Evolutionary conservation across 2,113 vertebrate genomes (phyloP).

Genomic region (Phrynosoma blainvillii): DNA sequence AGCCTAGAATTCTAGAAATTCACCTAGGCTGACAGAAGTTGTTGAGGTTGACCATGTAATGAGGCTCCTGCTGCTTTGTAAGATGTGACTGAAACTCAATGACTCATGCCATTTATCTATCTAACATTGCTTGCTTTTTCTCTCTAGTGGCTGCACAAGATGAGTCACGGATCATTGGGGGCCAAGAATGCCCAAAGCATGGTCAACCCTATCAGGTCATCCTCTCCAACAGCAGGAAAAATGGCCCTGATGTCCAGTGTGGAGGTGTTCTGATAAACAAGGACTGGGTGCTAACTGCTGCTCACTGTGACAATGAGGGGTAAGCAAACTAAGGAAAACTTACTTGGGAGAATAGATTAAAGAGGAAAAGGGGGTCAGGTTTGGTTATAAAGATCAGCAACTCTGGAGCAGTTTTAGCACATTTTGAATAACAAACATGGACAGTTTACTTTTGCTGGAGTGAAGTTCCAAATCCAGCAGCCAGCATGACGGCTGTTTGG

Average conservation of each 20-base stretch:
- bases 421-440: background rate
- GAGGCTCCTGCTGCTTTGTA: background rate
- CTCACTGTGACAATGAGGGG: conserved; percentile 54
- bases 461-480: too few species aligned
- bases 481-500: too few species aligned
- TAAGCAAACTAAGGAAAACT: background rate
- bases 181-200: background rate
- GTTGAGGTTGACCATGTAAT: background rate
- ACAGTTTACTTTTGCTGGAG: too few species aligned
- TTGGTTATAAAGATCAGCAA: background rate
- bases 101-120: background rate
- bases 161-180: conserved; percentile 37
- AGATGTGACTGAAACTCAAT: background rate
- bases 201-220: conserved; percentile 62
- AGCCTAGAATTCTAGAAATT: background rate
- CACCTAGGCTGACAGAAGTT: background rate
- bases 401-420: background rate
- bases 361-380: too few species aligned
- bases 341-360: background rate
- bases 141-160: conserved; percentile 1
- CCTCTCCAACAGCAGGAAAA: conserved; percentile 36
- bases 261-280: conserved; percentile 45
- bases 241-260: conserved; percentile 44
- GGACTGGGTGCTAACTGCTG: conserved; percentile 60
- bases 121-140: background rate